Conservation (phyloP, 2,113 vertebrate species). For the Gracilinanus agilis region DNA sequence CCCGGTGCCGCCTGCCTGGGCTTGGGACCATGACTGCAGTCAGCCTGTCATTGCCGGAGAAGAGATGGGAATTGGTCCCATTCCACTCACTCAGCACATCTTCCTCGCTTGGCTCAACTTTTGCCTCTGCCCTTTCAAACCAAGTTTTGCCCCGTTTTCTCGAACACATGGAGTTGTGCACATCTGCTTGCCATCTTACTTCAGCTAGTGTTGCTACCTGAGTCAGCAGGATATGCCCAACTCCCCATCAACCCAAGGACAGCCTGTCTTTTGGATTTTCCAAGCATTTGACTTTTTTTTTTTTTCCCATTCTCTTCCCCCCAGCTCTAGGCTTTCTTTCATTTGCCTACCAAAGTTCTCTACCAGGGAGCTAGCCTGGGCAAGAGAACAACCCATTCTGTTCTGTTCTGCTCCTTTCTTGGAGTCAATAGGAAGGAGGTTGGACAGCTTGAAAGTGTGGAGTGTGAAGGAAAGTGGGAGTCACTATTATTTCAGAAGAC, state of each 20-base stretch:
- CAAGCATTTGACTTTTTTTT: background rate
- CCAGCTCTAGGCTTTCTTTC: background rate
- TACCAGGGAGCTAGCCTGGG: background rate
- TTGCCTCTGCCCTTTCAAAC: conserved; percentile 65
- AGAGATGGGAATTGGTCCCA: conserved; percentile 56
- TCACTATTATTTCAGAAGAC: background rate
- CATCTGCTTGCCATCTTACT: background rate
- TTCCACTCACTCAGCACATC: conserved; percentile 55
- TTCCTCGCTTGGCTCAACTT: conserved; percentile 57
- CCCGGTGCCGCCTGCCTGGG: conserved; percentile 25
- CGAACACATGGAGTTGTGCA: conserved; percentile 44
- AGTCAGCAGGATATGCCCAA: background rate
- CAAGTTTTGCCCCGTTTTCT: conserved; percentile 48
- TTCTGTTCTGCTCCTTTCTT: conserved; percentile 14
- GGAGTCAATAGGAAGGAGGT: conserved; percentile 12
- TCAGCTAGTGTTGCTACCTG: background rate
- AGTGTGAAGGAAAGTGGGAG: background rate
- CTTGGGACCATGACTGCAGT: conserved; percentile 54
- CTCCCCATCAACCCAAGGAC: fast-evolving
- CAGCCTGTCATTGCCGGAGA: conserved; percentile 58
- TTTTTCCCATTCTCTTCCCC: background rate
- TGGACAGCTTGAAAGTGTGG: background rate
- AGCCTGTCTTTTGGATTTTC: background rate
- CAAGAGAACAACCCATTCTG: background rate
- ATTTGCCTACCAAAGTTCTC: background rate